Conservation (phyloP, 2,888 invertebrate species). For the Coremacera marginata region DNA sequence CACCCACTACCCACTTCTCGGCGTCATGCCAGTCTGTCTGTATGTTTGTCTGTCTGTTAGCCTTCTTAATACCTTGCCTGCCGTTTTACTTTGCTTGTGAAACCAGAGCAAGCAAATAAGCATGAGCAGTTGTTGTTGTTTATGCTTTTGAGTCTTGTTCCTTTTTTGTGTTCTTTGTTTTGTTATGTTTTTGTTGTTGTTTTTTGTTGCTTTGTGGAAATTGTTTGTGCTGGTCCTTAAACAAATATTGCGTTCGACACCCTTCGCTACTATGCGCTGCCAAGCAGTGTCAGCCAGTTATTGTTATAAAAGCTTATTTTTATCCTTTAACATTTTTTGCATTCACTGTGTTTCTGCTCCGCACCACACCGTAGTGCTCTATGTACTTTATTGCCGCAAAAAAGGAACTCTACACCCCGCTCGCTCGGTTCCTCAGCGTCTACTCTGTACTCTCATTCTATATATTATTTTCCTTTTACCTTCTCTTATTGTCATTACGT, state of each 20-base stretch:
- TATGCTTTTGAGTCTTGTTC: not conserved
- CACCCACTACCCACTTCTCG: not conserved
- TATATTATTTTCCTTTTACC: not conserved
- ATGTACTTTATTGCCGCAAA: no score
- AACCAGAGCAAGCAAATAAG: constrained; percentile 13
- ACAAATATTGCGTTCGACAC: constrained; percentile 4
- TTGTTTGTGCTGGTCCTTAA: not conserved
- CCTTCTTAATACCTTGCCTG: constrained; percentile 2
- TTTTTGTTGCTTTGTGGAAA: not conserved
- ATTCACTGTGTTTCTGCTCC: no score
- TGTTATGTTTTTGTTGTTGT: not conserved
- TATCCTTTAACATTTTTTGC: no score
- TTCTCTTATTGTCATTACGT: constrained; percentile 67
- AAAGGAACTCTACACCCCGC: not conserved
- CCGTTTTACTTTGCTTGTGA: not conserved
- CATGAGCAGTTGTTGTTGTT: not conserved
- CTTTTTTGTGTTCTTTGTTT: no score
- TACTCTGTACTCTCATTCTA: not conserved
- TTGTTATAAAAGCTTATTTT: no score
- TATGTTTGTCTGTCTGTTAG: not conserved
- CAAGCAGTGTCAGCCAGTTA: no score
- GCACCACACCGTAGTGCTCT: no score
- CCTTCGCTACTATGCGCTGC: not conserved
- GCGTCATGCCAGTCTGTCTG: not conserved
- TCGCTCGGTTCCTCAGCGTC: not conserved